Conservation (phyloP, 2,113 vertebrate genomes). For the Otis tarda region DNA sequence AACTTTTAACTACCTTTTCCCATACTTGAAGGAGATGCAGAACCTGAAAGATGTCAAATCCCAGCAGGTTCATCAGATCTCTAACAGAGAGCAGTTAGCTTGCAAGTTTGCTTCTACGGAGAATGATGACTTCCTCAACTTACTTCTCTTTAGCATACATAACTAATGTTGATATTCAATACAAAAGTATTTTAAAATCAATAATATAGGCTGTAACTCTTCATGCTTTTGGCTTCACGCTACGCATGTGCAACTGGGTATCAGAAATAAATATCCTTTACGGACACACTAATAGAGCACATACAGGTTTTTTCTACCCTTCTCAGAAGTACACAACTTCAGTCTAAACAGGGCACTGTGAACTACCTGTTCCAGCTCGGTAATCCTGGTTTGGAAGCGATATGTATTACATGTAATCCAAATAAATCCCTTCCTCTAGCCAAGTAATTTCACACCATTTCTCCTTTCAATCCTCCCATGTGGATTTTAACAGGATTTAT, state of each 20-base stretch:
- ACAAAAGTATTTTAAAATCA: neutral
- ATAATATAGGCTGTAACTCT: neutral
- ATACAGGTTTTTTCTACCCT: neutral
- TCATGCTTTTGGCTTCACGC: neutral
- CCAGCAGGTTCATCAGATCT: neutral
- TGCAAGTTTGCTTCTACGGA: neutral
- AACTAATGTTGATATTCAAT: neutral
- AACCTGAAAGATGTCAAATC: neutral
- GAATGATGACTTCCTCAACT: neutral
- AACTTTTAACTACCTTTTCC: neutral
- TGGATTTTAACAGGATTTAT: neutral
- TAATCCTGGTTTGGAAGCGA: neutral
- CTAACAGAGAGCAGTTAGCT: neutral
- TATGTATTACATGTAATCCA: neutral
- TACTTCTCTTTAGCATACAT: neutral
- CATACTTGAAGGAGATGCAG: neutral
- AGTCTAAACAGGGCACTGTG: neutral
- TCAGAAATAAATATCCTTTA: neutral
- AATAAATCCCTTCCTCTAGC: neutral
- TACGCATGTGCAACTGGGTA: neutral
- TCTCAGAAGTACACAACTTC: neutral
- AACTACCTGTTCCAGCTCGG: neutral
- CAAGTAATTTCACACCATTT: neutral
- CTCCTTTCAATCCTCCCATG: neutral
- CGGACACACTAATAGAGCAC: accelerated